These are phyloP conservation scores for Gadopsis marmoratus DNA, from an alignment of 2,797 vertebrate genomes.

Conservation along the genomic window DNA sequence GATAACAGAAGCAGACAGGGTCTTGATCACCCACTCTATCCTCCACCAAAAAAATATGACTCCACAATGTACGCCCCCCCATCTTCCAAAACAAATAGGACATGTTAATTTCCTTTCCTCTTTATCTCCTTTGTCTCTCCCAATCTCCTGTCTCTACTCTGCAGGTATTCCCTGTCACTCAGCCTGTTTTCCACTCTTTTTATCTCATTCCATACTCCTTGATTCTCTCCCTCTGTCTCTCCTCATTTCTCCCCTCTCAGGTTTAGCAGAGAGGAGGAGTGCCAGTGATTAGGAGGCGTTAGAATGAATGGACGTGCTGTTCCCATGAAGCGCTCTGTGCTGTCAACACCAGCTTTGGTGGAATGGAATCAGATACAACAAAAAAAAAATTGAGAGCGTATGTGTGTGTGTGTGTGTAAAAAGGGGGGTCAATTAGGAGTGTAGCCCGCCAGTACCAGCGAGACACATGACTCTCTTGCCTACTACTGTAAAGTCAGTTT, in stretches of 20 bases:
- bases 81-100: constrained; percentile 51
- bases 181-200: constrained; percentile 24
- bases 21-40: constrained; percentile 63
- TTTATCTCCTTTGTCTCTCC: constrained; percentile 47
- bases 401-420: neutral
- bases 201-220: constrained; percentile 62
- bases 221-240: constrained; percentile 60
- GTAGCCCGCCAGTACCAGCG: constrained; percentile 82
- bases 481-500: constrained; percentile 88
- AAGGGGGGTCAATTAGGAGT: too few species aligned
- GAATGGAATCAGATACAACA: constrained; percentile 96
- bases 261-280: constrained; percentile 73
- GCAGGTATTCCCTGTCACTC: constrained; percentile 56
- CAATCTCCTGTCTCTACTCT: constrained; percentile 36
- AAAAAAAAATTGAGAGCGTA: constrained; percentile 78
- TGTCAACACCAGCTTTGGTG: constrained; percentile 97
- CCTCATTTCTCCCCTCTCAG: constrained; percentile 74
- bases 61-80: constrained; percentile 26
- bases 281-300: constrained; percentile 86
- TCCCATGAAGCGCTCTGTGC: constrained; percentile 93
- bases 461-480: constrained; percentile 90
- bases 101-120: constrained; percentile 56
- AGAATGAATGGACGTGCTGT: constrained; percentile 94
- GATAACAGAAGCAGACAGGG: constrained; percentile 74
- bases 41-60: constrained; percentile 58